These are phyloP conservation scores for Vidua chalybeata DNA, from an alignment of 2,113 vertebrate genomes.

Conservation along the genomic window DNA sequence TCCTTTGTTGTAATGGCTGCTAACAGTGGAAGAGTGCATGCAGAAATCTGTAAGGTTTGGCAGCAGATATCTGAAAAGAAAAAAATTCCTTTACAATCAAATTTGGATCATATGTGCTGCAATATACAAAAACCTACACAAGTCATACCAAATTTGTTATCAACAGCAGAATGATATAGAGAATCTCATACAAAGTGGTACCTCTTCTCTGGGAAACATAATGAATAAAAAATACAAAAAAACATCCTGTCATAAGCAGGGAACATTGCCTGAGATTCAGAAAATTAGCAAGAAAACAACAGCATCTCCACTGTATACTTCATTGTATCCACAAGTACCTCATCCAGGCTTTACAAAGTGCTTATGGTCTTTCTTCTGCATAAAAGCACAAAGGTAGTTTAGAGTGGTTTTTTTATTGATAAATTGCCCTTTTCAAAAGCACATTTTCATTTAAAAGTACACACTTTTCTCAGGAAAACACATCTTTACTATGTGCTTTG, in stretches of 20 bases:
- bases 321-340: background rate
- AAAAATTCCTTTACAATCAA: background rate
- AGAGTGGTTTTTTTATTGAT: background rate
- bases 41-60: background rate
- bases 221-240: background rate
- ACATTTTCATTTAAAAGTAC: background rate
- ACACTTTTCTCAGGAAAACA: background rate
- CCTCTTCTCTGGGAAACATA: background rate
- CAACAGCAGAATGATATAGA: background rate
- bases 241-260: background rate
- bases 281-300: background rate
- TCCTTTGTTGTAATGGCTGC: background rate
- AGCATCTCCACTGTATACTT: background rate
- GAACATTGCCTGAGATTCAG: background rate
- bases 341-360: background rate
- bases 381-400: background rate
- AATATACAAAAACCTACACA: background rate
- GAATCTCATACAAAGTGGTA: background rate
- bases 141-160: background rate
- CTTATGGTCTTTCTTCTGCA: background rate
- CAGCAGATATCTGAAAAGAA: background rate
- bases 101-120: background rate
- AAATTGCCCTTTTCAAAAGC: background rate
- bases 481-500: background rate
- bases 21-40: background rate